Percentiles rank a stretch among this genome's conserved stretches.
phyloP scores from a whole-genome alignment of 2,113 vertebrate genomes.

The Macheiramphus alcinus region DNA sequence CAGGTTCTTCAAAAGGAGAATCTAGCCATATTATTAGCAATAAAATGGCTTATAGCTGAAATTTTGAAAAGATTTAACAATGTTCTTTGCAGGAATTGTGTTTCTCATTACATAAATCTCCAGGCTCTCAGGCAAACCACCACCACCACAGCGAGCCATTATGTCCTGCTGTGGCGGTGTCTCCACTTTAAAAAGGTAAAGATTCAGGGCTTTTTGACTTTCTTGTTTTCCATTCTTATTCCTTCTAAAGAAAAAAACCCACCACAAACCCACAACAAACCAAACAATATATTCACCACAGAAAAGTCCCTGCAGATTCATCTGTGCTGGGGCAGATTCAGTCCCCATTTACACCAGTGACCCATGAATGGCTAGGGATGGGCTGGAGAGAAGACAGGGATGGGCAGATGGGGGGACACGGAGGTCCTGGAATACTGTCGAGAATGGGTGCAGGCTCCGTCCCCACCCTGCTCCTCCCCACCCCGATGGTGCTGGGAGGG shows the following conservation, averaged over 20 bases:
- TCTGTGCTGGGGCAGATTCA: not conserved
- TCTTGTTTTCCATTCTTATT: slow-evolving; percentile 22
- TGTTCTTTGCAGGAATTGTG: slow-evolving; percentile 62
- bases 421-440: not conserved
- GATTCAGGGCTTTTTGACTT: slow-evolving; percentile 37
- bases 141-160: slow-evolving; percentile 12
- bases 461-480: not conserved
- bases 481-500: rapidly evolving
- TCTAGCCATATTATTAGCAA: slow-evolving; percentile 61
- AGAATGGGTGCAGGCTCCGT: not conserved
- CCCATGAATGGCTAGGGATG: not conserved
- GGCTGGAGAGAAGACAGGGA: not conserved
- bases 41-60: slow-evolving; percentile 60
- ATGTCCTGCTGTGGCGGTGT: slow-evolving; percentile 55
- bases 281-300: not conserved
- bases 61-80: slow-evolving; percentile 62
- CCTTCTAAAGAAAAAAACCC: not conserved
- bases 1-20: slow-evolving; percentile 60
- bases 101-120: slow-evolving; percentile 70
- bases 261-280: not conserved
- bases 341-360: not conserved
- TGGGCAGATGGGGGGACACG: not conserved
- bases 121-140: slow-evolving; percentile 45
- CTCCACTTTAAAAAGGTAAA: slow-evolving; percentile 48
- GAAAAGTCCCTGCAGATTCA: not conserved